Evolutionary conservation across 2,888 invertebrate species (phyloP).

Genomic region (Drosophila anomelani): DNA sequence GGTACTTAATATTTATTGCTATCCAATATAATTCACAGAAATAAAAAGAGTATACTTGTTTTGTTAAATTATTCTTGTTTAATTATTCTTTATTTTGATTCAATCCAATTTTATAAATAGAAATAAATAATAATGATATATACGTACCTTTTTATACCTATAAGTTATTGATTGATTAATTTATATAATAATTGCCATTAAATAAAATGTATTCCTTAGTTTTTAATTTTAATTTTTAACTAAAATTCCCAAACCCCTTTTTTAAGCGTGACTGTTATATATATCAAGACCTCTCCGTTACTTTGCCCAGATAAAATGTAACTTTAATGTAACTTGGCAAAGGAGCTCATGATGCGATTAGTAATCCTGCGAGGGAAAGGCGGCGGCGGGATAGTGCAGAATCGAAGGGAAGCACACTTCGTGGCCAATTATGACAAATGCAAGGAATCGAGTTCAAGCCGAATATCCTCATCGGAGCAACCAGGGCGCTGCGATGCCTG

Average conservation of each 20-base stretch:
- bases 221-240: too few species aligned
- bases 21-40: too few species aligned
- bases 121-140: too few species aligned
- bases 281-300: neutral
- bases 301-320: slow-evolving; percentile 39
- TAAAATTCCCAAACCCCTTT: neutral
- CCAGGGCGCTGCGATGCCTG: slow-evolving; percentile 26
- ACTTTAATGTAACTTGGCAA: slow-evolving; percentile 55
- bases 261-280: neutral
- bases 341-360: slow-evolving; percentile 37
- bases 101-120: too few species aligned
- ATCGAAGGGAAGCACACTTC: slow-evolving; percentile 14
- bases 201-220: too few species aligned
- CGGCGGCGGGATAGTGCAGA: neutral
- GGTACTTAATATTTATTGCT: neutral
- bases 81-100: too few species aligned
- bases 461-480: slow-evolving; percentile 58
- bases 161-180: too few species aligned
- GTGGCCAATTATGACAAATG: slow-evolving; percentile 75
- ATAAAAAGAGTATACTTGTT: too few species aligned
- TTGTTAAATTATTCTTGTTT: too few species aligned
- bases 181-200: too few species aligned
- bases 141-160: too few species aligned
- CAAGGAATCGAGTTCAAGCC: slow-evolving; percentile 69
- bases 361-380: slow-evolving; percentile 8